A percentile compares a stretch with the other conserved stretches of the same genome.
These are phyloP conservation scores for Tachuris rubrigastra DNA, from an alignment of 2,113 vertebrate species.

Conservation along the genomic window DNA sequence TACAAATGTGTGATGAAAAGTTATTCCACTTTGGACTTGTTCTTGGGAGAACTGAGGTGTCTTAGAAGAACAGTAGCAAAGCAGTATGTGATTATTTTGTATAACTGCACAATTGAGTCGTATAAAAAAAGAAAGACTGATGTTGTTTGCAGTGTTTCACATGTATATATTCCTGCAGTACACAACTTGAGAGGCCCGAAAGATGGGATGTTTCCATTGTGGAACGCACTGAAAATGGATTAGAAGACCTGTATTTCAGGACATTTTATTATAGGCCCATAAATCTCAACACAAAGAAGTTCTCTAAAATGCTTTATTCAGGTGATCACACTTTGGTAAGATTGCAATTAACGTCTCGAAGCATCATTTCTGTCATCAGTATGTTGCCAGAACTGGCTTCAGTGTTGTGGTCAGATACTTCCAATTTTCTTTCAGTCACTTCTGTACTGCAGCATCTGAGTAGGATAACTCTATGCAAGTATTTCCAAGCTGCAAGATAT, in stretches of 20 bases:
- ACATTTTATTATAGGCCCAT: background rate
- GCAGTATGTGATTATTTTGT: background rate
- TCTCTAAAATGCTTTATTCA: background rate
- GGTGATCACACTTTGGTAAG: background rate
- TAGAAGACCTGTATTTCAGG: background rate
- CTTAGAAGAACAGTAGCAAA: background rate
- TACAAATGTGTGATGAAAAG: background rate
- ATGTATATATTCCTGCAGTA: background rate
- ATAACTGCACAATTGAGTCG: fast-evolving
- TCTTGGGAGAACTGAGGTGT: background rate
- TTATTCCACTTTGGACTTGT: background rate
- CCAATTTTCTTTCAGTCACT: background rate
- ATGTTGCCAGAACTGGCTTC: background rate
- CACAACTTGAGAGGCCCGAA: background rate
- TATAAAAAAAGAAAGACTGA: background rate
- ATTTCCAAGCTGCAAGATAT: background rate
- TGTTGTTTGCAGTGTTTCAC: background rate
- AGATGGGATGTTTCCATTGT: background rate
- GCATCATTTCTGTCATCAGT: background rate
- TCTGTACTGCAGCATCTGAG: background rate
- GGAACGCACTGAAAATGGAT: background rate
- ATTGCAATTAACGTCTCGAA: background rate
- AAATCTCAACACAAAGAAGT: background rate
- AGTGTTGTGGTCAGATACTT: background rate
- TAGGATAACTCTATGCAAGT: background rate